These are phyloP conservation scores for Etheostoma nigrum DNA, from an alignment of 2,797 vertebrate species.

Conservation along the genomic window DNA sequence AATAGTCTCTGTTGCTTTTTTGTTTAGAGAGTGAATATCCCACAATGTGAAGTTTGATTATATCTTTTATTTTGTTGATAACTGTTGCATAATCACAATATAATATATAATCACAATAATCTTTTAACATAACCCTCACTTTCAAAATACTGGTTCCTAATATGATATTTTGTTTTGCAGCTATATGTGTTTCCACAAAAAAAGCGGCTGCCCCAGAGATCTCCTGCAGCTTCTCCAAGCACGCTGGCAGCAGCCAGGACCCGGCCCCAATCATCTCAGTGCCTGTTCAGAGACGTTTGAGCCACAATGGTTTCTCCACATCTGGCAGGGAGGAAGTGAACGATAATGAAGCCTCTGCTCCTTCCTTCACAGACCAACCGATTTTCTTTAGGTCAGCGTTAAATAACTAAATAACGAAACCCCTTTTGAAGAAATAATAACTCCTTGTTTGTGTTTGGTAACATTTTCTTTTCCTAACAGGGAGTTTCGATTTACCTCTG, in stretches of 20 bases:
- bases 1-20: too few species aligned
- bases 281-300: slow-evolving; percentile 87
- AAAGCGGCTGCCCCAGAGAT: slow-evolving; percentile 91
- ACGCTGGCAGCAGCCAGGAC: slow-evolving; percentile 84
- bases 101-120: neutral
- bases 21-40: too few species aligned
- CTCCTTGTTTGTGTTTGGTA: neutral
- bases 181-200: slow-evolving; percentile 86
- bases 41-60: too few species aligned
- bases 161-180: slow-evolving; percentile 44
- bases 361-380: slow-evolving; percentile 91
- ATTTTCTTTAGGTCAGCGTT: slow-evolving; percentile 93
- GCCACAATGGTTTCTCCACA: slow-evolving; percentile 82
- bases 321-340: slow-evolving; percentile 71
- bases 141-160: neutral
- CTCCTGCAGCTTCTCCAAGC: slow-evolving; percentile 92
- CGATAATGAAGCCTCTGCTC: slow-evolving; percentile 76
- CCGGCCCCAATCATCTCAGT: slow-evolving; percentile 93
- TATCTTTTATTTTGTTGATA: too few species aligned
- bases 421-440: neutral
- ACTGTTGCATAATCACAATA: too few species aligned
- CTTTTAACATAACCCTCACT: neutral
- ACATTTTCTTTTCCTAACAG: slow-evolving; percentile 72
- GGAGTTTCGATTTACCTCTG: slow-evolving; percentile 98
- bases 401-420: neutral